A percentile compares a stretch with the other conserved stretches of the same genome.
Conservation (phyloP, 2,113 vertebrate species). For the Poeciliopsis prolifica region DNA sequence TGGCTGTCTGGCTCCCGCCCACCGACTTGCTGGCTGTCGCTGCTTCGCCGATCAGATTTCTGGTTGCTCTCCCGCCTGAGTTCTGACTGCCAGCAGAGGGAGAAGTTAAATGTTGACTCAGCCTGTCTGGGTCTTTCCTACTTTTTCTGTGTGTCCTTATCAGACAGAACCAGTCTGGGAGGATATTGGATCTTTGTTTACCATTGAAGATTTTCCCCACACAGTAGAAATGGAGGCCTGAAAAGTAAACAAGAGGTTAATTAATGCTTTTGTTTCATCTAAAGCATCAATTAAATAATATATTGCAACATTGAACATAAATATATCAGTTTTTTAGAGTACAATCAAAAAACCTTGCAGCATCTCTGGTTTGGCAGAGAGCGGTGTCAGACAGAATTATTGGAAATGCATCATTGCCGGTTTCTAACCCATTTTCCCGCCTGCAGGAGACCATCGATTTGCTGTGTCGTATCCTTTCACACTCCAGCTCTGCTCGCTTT, state of each 20-base stretch:
- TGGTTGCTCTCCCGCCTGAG: constrained; percentile 45
- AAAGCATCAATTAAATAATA: too few relatives aligned
- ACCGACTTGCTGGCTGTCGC: constrained; percentile 1
- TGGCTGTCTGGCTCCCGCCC: constrained; percentile 14
- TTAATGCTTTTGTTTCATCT: too few relatives aligned
- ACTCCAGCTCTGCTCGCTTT: constrained; percentile 14
- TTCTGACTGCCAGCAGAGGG: constrained; percentile 38
- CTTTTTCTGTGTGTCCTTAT: constrained; percentile 7
- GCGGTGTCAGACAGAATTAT: constrained; percentile 2
- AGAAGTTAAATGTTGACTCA: constrained; percentile 32
- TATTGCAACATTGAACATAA: too few relatives aligned
- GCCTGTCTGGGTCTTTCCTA: constrained; percentile 14
- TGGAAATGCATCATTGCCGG: background rate
- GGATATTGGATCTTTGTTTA: background rate
- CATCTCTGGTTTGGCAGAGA: too few relatives aligned
- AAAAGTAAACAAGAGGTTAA: too few relatives aligned
- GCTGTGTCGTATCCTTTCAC: constrained; percentile 12
- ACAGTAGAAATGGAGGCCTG: too few relatives aligned
- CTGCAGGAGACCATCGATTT: constrained; percentile 22
- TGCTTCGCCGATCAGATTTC: constrained; percentile 29
- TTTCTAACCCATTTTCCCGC: constrained; percentile 16
- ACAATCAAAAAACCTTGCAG: background rate
- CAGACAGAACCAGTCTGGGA: constrained; percentile 15
- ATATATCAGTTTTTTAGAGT: too few relatives aligned
- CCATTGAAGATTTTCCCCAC: too few relatives aligned